These are phyloP conservation scores for Meda fulgida DNA, from an alignment of 2,797 vertebrate species.

Conservation along the genomic window DNA sequence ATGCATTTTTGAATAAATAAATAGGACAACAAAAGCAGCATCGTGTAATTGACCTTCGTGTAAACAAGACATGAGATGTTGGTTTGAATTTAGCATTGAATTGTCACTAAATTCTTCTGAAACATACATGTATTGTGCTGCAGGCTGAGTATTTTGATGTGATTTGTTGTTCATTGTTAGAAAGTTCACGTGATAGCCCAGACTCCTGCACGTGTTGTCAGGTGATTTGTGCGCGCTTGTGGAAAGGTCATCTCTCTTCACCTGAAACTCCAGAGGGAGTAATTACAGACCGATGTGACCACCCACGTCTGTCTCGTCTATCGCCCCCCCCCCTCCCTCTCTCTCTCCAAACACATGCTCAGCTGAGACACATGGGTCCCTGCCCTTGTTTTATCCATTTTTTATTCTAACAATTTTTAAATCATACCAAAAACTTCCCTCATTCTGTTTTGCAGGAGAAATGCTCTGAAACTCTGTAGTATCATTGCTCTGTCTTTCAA, in stretches of 20 bases:
- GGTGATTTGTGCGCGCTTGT: slow-evolving; percentile 28
- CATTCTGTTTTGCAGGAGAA: neutral
- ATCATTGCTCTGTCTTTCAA: neutral
- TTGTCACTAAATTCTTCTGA: neutral
- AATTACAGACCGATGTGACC: slow-evolving; percentile 60
- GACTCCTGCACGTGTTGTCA: neutral
- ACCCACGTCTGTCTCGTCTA: slow-evolving; percentile 22
- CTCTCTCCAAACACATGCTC: neutral
- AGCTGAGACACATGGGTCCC: slow-evolving; percentile 15
- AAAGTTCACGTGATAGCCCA: neutral
- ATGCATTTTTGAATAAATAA: neutral
- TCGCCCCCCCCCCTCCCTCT: neutral
- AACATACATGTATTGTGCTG: neutral
- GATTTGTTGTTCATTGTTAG: neutral
- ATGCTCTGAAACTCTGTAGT: neutral
- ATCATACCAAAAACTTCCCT: neutral
- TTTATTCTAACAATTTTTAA: neutral
- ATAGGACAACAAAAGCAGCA: neutral
- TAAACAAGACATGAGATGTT: neutral
- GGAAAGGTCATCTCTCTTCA: slow-evolving; percentile 65
- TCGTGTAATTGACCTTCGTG: neutral
- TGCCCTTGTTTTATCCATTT: slow-evolving; percentile 3
- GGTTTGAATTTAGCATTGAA: neutral
- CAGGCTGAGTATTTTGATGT: slow-evolving; percentile 7
- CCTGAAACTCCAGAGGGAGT: slow-evolving; percentile 62